Evolutionary conservation across 2,113 vertebrate genomes (phyloP).

Genomic region (Rhinolophus ferrumequinum): DNA sequence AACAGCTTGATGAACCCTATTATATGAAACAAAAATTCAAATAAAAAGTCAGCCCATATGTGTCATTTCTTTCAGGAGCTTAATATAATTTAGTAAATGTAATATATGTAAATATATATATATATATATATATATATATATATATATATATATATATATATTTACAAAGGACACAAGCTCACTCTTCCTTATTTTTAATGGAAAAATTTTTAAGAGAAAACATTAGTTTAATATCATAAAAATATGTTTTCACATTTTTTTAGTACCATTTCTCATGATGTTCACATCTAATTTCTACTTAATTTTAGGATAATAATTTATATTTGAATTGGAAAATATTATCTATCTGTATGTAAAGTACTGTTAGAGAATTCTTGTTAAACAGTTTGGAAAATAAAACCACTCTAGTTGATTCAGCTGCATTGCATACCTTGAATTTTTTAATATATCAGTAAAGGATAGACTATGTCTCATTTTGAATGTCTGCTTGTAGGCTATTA

Average conservation of each 20-base stretch:
- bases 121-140: no score
- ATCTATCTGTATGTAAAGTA: neutral
- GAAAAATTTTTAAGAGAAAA: conserved; percentile 70
- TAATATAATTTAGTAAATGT: conserved; percentile 81
- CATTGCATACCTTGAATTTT: neutral
- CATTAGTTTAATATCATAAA: conserved; percentile 64
- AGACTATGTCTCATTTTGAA: neutral
- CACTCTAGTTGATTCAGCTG: neutral
- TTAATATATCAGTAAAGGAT: neutral
- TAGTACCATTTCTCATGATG: conserved; percentile 39
- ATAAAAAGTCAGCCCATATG: conserved; percentile 83
- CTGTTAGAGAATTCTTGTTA: neutral
- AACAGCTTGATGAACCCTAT: conserved; percentile 86
- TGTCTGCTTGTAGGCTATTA: neutral
- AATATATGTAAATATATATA: no score
- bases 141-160: no score
- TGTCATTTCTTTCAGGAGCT: conserved; percentile 78
- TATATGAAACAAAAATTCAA: conserved; percentile 85
- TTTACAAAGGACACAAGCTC: conserved; percentile 69
- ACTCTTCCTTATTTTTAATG: conserved; percentile 71
- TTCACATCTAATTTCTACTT: conserved; percentile 19
- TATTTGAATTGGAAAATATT: neutral
- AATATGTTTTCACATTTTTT: conserved; percentile 67
- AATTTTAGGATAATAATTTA: neutral
- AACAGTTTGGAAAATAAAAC: neutral